Conservation (phyloP, 2,888 invertebrate genomes). For the Melanchra persicariae region DNA sequence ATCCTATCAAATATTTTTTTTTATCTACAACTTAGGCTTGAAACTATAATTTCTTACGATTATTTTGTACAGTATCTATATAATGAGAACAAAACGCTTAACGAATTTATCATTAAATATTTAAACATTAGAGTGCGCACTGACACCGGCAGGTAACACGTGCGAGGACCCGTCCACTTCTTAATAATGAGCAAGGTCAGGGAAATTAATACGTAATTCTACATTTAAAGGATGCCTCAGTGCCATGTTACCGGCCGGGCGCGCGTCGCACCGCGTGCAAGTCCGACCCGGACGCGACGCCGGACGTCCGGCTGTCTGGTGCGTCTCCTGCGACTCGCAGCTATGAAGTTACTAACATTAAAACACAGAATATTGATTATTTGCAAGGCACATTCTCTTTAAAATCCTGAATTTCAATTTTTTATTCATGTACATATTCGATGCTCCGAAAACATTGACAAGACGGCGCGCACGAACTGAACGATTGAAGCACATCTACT, state of each 20-base stretch:
- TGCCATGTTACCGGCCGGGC: slow-evolving; percentile 72
- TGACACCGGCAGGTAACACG: slow-evolving; percentile 68
- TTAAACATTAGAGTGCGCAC: slow-evolving; percentile 70
- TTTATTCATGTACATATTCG: slow-evolving; percentile 83
- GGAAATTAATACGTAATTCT: slow-evolving; percentile 50
- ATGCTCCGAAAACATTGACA: slow-evolving; percentile 82
- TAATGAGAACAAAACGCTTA: slow-evolving; percentile 80
- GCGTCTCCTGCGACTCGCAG: slow-evolving; percentile 77
- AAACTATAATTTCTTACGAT: slow-evolving; percentile 79
- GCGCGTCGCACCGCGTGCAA: slow-evolving; percentile 30
- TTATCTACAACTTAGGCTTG: slow-evolving; percentile 83
- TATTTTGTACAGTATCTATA: slow-evolving; percentile 87
- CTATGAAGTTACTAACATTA: slow-evolving; percentile 87
- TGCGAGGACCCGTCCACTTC: slow-evolving; percentile 36
- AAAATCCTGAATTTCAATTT: slow-evolving; percentile 89
- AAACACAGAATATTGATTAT: slow-evolving; percentile 90
- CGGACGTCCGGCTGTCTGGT: slow-evolving; percentile 50
- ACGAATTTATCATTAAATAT: slow-evolving; percentile 78
- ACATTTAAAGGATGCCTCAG: slow-evolving; percentile 54
- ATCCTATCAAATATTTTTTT: slow-evolving; percentile 72
- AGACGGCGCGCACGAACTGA: slow-evolving; percentile 77
- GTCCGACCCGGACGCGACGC: slow-evolving; percentile 9
- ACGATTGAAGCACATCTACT: slow-evolving; percentile 81
- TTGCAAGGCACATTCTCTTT: slow-evolving; percentile 91
- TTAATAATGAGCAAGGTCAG: slow-evolving; percentile 54